These are phyloP conservation scores for Drepana arcuata DNA, from an alignment of 1,140 invertebrate species.

Conservation along the genomic window DNA sequence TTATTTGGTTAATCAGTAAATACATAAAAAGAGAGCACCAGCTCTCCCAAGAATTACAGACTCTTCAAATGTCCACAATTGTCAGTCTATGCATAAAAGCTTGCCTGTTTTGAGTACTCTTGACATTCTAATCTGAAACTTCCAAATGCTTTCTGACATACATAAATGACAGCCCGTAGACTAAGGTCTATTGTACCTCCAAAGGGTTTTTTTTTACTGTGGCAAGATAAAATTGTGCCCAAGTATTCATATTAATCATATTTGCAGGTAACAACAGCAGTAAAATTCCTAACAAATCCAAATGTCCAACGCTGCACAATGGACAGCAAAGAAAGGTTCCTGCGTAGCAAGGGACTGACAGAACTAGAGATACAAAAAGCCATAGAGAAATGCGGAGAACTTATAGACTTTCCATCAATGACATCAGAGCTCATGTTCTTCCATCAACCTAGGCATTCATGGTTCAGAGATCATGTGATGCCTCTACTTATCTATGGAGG, in stretches of 20 bases:
- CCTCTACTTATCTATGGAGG: constrained; percentile 79
- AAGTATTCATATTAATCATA: not conserved
- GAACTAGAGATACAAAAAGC: constrained; percentile 84
- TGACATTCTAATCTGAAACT: too few species aligned
- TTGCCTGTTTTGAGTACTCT: too few species aligned
- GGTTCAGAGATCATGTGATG: constrained; percentile 78
- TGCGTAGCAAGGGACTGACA: constrained; percentile 85
- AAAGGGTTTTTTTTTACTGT: too few species aligned
- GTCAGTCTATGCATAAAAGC: too few species aligned
- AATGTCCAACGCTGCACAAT: constrained; percentile 83
- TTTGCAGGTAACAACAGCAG: constrained; percentile 84
- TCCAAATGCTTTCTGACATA: too few species aligned
- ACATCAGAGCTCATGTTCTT: constrained; percentile 59
- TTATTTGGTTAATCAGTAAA: too few species aligned
- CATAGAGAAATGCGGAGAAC: constrained; percentile 72
- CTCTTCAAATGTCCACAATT: too few species aligned
- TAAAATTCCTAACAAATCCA: constrained; percentile 89
- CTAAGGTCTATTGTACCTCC: too few species aligned
- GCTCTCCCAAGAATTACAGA: too few species aligned
- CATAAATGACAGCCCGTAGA: too few species aligned
- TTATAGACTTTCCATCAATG: constrained; percentile 43
- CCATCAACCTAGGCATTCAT: constrained; percentile 65
- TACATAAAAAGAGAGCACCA: too few species aligned
- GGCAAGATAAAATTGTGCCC: not conserved
- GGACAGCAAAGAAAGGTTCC: constrained; percentile 84